A percentile compares a stretch with the other conserved stretches of the same genome.
Conservation (phyloP, 2,113 vertebrate species). For the Triplophysa siluroides region DNA sequence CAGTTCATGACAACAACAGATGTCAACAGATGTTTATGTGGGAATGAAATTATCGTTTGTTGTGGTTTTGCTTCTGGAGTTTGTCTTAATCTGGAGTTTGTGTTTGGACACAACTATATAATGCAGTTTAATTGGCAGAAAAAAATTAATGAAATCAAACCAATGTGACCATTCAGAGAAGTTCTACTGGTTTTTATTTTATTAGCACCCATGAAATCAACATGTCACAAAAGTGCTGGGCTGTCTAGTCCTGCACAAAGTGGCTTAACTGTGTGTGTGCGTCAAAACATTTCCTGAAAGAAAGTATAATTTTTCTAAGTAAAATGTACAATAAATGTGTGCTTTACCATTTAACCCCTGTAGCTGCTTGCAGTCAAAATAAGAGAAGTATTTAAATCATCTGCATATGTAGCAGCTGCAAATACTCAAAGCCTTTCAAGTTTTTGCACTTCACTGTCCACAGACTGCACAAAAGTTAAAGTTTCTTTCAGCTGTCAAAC, state of each 20-base stretch:
- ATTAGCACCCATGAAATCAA: constrained; percentile 28
- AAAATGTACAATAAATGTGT: constrained; percentile 3
- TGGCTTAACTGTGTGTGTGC: neutral
- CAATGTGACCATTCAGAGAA: constrained; percentile 3
- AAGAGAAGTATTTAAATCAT: neutral
- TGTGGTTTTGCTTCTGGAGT: constrained; percentile 59
- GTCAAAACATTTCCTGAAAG: constrained; percentile 26
- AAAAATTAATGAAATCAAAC: neutral
- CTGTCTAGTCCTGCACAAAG: neutral
- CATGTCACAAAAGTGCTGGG: neutral
- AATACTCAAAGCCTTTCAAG: neutral
- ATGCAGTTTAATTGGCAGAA: constrained; percentile 22
- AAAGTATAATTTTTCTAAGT: neutral
- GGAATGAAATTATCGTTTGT: constrained; percentile 55
- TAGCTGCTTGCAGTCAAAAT: neutral
- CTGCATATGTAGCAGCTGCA: neutral
- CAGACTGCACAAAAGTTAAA: constrained; percentile 5
- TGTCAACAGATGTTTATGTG: constrained; percentile 27
- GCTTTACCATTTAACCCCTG: neutral
- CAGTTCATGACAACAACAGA: no score
- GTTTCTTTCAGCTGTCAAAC: constrained; percentile 69
- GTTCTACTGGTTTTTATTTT: constrained; percentile 8
- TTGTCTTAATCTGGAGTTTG: constrained; percentile 45
- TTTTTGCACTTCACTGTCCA: constrained; percentile 15
- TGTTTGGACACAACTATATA: constrained; percentile 45